Percentiles rank a stretch among this genome's conserved stretches.
Evolutionary conservation across 2,888 invertebrate genomes (phyloP).

Genomic region (Limulus polyphemus): DNA sequence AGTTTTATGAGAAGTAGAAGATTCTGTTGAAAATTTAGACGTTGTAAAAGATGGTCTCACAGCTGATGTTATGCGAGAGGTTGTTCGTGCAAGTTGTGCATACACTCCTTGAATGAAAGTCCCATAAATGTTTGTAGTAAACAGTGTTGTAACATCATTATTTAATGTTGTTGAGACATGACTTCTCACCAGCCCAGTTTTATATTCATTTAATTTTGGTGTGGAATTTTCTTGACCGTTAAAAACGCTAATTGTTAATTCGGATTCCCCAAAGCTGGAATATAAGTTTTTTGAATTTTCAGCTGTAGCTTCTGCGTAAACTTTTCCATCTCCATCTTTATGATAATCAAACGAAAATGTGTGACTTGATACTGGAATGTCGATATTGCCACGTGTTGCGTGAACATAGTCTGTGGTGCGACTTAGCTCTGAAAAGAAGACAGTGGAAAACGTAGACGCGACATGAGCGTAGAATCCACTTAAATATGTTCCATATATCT

Average conservation of each 20-base stretch:
- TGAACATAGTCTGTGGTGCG: too few relatives aligned
- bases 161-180: not conserved
- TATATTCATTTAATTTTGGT: too few relatives aligned
- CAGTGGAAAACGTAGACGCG: conserved; percentile 23
- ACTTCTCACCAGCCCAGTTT: conserved; percentile 45
- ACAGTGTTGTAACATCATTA: conserved; percentile 52
- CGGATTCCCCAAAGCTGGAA: too few relatives aligned
- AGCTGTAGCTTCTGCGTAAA: too few relatives aligned
- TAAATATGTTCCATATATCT: conserved; percentile 56
- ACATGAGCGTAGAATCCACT: conserved; percentile 51
- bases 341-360: too few relatives aligned
- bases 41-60: too few relatives aligned
- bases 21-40: too few relatives aligned
- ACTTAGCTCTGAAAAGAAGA: too few relatives aligned
- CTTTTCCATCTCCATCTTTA: too few relatives aligned
- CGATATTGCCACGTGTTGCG: conserved; percentile 2
- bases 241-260: conserved; percentile 46
- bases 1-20: conserved; percentile 31
- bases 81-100: conserved; percentile 34
- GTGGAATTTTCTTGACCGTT: too few relatives aligned
- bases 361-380: conserved; percentile 45
- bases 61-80: not conserved
- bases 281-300: too few relatives aligned
- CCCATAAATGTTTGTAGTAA: conserved; percentile 37
- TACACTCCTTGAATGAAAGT: conserved; percentile 54